phyloP scores from a whole-genome alignment of 2,113 vertebrate species.

The Myotis lucifugus region DNA sequence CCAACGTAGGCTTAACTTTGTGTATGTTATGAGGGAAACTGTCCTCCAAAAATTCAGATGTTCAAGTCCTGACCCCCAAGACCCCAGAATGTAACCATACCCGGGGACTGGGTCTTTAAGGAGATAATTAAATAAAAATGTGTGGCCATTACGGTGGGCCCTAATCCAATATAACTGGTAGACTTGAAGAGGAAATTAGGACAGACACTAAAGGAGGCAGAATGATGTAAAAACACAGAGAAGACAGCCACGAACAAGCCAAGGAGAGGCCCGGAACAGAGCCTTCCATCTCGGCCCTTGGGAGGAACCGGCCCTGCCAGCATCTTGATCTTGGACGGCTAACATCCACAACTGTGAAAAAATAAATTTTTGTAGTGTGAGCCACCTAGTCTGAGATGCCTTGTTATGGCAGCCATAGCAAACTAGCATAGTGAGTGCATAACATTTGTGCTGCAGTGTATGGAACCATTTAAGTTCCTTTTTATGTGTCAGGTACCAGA shows the following conservation, averaged over 20 bases:
- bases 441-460: slow-evolving; percentile 66
- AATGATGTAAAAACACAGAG: background rate
- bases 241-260: background rate
- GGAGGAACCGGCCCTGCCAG: background rate
- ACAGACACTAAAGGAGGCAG: background rate
- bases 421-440: background rate
- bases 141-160: background rate
- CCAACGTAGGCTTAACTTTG: background rate
- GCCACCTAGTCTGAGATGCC: background rate
- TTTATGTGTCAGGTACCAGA: slow-evolving; percentile 78
- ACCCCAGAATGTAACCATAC: background rate
- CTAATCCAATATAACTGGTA: background rate
- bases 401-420: background rate
- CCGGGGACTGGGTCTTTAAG: background rate
- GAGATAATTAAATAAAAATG: background rate
- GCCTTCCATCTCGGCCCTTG: rapidly evolving
- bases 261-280: background rate
- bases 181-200: background rate
- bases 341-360: background rate
- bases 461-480: slow-evolving; percentile 76
- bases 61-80: background rate
- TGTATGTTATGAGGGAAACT: background rate
- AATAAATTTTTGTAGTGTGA: background rate
- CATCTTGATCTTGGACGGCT: background rate
- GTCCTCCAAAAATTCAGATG: background rate